A percentile compares a stretch with the other conserved stretches of the same genome.
phyloP scores from a whole-genome alignment of 2,888 invertebrate species.

The Timandra comae region DNA sequence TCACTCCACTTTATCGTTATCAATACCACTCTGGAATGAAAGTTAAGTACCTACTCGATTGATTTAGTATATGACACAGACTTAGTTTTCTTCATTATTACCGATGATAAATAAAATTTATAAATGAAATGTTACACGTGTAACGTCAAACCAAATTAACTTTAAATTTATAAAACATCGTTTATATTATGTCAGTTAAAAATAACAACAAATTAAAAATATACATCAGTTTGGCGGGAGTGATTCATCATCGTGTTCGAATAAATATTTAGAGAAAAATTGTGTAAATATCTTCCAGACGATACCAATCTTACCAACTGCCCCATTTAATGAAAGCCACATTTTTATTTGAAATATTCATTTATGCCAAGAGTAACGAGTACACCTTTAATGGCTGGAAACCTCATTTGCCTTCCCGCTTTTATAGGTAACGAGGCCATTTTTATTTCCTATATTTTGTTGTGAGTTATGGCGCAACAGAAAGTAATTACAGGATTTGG shows the following conservation, averaged over 20 bases:
- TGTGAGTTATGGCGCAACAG: not conserved
- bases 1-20: constrained; percentile 27
- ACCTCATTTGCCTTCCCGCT: constrained; percentile 33
- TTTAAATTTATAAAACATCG: no score
- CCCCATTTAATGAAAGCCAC: constrained; percentile 5
- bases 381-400: constrained; percentile 33
- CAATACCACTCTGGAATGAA: constrained; percentile 28
- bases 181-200: no score
- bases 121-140: no score
- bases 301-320: no score
- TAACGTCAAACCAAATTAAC: no score
- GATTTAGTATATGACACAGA: constrained; percentile 38
- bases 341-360: constrained; percentile 28
- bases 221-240: no score
- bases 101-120: no score
- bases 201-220: no score
- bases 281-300: not conserved
- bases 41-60: constrained; percentile 30
- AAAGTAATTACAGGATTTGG: constrained; percentile 1
- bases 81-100: no score
- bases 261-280: constrained; percentile 4
- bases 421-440: constrained; percentile 26
- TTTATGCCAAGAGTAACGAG: constrained; percentile 30
- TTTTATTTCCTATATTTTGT: constrained; percentile 23
- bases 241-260: constrained; percentile 4